These are phyloP conservation scores for Sitophilus oryzae DNA, from an alignment of 1,140 invertebrate genomes.

Conservation along the genomic window DNA sequence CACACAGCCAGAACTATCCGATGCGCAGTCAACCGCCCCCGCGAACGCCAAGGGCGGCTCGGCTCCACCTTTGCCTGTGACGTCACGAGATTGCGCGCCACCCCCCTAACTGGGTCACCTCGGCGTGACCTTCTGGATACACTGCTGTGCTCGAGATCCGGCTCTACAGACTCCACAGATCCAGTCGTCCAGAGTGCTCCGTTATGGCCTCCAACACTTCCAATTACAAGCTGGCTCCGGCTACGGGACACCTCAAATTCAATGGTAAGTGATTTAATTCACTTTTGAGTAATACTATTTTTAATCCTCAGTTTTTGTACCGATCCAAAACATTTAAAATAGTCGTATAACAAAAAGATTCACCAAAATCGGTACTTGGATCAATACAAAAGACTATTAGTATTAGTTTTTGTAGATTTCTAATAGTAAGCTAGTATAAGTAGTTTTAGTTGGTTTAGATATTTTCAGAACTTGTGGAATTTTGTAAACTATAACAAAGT, in stretches of 20 bases:
- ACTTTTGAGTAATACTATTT: not conserved
- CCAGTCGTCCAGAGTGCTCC: constrained; percentile 34
- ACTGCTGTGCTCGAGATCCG: constrained; percentile 29
- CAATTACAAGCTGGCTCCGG: constrained; percentile 40
- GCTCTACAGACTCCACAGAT: constrained; percentile 27
- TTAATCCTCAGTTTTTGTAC: not conserved
- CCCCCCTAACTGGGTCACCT: constrained; percentile 40
- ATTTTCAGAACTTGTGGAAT: too few relatives aligned
- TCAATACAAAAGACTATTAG: too few relatives aligned
- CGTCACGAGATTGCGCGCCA: constrained; percentile 37
- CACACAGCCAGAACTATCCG: constrained; percentile 1
- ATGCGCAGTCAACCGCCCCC: constrained; percentile 9
- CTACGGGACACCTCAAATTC: constrained; percentile 36
- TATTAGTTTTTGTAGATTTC: too few relatives aligned
- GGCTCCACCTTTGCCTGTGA: constrained; percentile 29
- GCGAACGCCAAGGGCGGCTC: constrained; percentile 1
- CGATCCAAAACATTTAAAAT: not conserved
- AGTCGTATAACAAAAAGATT: too few relatives aligned
- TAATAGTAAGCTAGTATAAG: too few relatives aligned
- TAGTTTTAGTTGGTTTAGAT: too few relatives aligned
- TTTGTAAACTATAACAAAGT: too few relatives aligned
- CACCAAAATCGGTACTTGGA: too few relatives aligned
- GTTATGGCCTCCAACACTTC: constrained; percentile 39
- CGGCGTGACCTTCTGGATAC: constrained; percentile 36
- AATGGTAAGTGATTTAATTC: constrained; percentile 38